Conservation (phyloP, 2,113 vertebrate species). For the Tauraco erythrolophus region DNA sequence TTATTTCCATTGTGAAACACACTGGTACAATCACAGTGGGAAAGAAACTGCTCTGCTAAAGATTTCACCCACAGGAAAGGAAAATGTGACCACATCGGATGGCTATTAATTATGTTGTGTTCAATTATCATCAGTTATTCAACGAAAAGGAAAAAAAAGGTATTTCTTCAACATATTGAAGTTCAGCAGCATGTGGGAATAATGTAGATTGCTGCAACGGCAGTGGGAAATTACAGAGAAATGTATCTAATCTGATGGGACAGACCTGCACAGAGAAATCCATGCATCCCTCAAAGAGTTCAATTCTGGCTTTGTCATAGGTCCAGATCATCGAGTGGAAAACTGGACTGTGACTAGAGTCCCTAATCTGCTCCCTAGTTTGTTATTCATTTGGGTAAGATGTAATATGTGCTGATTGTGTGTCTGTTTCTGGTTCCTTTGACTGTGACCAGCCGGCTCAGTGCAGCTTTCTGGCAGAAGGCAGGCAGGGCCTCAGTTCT, state of each 20-base stretch:
- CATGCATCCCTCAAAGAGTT: background rate
- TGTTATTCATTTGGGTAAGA: background rate
- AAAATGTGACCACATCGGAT: conserved; percentile 33
- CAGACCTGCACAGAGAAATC: conserved; percentile 20
- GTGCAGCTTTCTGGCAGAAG: background rate
- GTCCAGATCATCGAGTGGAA: background rate
- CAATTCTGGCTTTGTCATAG: background rate
- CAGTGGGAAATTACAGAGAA: conserved; percentile 18
- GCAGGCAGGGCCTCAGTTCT: background rate
- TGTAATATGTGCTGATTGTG: background rate
- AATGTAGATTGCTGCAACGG: background rate
- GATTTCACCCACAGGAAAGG: conserved; percentile 49
- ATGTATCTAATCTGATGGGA: conserved; percentile 55
- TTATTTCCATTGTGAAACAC: conserved; percentile 49
- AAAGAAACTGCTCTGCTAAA: conserved; percentile 29
- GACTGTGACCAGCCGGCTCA: background rate
- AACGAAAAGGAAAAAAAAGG: background rate
- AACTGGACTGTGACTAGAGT: background rate
- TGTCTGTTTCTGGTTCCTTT: conserved; percentile 9
- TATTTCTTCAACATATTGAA: background rate
- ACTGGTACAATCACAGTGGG: conserved; percentile 46
- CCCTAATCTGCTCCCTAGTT: background rate
- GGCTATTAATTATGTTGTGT: conserved; percentile 38
- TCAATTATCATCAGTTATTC: conserved; percentile 54
- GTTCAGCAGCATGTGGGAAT: conserved; percentile 39